Conservation (phyloP, 2,797 vertebrate genomes). For the Thunnus albacares region DNA sequence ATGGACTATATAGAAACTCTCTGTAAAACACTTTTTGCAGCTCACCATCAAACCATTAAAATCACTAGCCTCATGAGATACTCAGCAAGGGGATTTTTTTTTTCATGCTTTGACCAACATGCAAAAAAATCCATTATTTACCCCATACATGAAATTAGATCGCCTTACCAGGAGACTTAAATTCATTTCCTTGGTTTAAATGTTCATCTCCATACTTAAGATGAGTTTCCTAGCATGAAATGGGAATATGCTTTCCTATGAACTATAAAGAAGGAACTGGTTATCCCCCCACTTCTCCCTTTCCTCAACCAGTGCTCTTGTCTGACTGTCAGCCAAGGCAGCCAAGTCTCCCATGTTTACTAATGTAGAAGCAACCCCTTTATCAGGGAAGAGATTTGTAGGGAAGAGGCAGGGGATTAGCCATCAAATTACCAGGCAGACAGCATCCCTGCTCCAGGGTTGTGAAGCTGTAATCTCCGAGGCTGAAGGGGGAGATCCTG, state of each 20-base stretch:
- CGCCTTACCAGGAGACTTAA: not conserved
- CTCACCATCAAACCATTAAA: constrained; percentile 53
- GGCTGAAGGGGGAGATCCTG: constrained; percentile 75
- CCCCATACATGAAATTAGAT: constrained; percentile 25
- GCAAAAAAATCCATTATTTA: constrained; percentile 52
- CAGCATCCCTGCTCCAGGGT: constrained; percentile 81
- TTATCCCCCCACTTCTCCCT: constrained; percentile 40
- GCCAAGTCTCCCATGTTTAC: constrained; percentile 80
- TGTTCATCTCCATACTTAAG: constrained; percentile 14
- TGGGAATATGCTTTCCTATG: constrained; percentile 36
- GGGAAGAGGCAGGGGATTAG: constrained; percentile 85
- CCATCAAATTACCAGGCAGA: constrained; percentile 85
- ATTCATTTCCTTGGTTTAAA: constrained; percentile 27
- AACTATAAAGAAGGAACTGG: constrained; percentile 40
- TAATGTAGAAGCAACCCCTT: constrained; percentile 81
- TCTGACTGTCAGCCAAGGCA: constrained; percentile 66
- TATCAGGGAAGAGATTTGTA: constrained; percentile 85
- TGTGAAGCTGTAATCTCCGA: constrained; percentile 80
- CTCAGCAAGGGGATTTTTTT: constrained; percentile 3
- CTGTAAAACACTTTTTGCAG: constrained; percentile 36
- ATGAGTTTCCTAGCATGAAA: constrained; percentile 27
- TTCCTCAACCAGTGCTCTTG: constrained; percentile 59
- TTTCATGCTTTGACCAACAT: constrained; percentile 36
- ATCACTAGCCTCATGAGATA: constrained; percentile 24
- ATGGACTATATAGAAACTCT: constrained; percentile 40